Base-by-base conservation (phyloP, 1,140 invertebrate genomes). In the Sipha flava region DNA sequence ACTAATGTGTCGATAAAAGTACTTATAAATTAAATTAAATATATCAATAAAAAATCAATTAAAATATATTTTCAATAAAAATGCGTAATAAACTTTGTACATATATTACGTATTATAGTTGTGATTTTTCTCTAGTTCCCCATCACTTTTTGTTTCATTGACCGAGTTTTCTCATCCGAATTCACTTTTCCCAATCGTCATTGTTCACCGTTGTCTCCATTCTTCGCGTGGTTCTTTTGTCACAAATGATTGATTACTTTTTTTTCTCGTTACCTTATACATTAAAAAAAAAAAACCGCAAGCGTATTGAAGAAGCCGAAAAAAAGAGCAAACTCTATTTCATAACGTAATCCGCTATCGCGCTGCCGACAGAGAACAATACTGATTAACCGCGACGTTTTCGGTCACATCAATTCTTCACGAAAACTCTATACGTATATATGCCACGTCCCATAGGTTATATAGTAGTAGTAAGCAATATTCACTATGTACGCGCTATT, bases 171-270 rank as follows among this genome's bases (percentile, higher is more conserved):
- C 73, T 77, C 73, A 57, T 77, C 73, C 73, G 52, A 77, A 59
- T 77, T 77, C 73, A 77, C 73, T 77, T 77, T 77, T 77, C 73
- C 73, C 73, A 57, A 77, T 77, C 52, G 52, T 40, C 23, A 59
- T 77, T 59, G 73, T 59, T 59, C 52, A 52, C 52, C 34, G 49
- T n/a, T n/a, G 52, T 59, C 73, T 77, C 73, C 52, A 59, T 77
- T 77, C 73, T 77, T 77, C 73, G 54, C 73, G 73, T 52, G 73
- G 73, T 77, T 59, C 73, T 77, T 77, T 77, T 59, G 73, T 77
- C 73, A 77, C 73, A 52, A 77, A 77, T 59, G 73, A 77, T 77
- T 77, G 73, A 77, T 77, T 77, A 77, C 73, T 54, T 54, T 73
- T 45, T 29, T 26, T 14, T 72, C 23, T 18, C 23, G 34, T 59